A percentile compares a stretch with the other conserved stretches of the same genome.
phyloP scores from a whole-genome alignment of 2,888 invertebrate genomes.

The Drosophila limbata region DNA sequence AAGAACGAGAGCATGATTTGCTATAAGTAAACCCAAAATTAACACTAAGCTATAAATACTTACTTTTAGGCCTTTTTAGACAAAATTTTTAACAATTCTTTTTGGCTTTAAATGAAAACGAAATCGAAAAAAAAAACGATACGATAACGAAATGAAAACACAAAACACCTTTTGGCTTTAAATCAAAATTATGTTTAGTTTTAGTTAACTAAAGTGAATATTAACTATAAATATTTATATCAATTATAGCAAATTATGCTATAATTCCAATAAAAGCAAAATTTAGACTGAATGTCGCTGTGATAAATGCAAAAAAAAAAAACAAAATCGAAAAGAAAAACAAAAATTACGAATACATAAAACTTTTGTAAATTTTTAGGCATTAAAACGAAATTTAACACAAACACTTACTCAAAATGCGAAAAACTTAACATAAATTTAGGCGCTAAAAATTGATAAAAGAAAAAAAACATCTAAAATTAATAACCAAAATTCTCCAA shows the following conservation, averaged over 20 bases:
- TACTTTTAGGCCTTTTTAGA: constrained; percentile 81
- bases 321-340: constrained; percentile 33
- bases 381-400: constrained; percentile 53
- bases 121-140: constrained; percentile 32
- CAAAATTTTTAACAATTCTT: constrained; percentile 76
- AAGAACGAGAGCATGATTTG: constrained; percentile 71
- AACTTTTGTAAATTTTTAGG: constrained; percentile 84
- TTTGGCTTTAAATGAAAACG: constrained; percentile 70
- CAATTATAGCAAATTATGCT: constrained; percentile 81
- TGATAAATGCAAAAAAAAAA: constrained; percentile 81
- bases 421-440: constrained; percentile 68
- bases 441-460: constrained; percentile 75
- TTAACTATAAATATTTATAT: constrained; percentile 66
- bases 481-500: constrained; percentile 51
- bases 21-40: constrained; percentile 64
- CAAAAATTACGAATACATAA: constrained; percentile 63
- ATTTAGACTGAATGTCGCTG: constrained; percentile 85
- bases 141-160: constrained; percentile 23
- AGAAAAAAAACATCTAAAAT: constrained; percentile 29
- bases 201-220: constrained; percentile 67
- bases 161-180: constrained; percentile 77
- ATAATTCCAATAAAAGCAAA: constrained; percentile 85
- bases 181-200: constrained; percentile 78
- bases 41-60: constrained; percentile 66
- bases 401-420: constrained; percentile 26